Evolutionary conservation across 1,140 invertebrate genomes (phyloP).

Genomic region (Plodia interpunctella): DNA sequence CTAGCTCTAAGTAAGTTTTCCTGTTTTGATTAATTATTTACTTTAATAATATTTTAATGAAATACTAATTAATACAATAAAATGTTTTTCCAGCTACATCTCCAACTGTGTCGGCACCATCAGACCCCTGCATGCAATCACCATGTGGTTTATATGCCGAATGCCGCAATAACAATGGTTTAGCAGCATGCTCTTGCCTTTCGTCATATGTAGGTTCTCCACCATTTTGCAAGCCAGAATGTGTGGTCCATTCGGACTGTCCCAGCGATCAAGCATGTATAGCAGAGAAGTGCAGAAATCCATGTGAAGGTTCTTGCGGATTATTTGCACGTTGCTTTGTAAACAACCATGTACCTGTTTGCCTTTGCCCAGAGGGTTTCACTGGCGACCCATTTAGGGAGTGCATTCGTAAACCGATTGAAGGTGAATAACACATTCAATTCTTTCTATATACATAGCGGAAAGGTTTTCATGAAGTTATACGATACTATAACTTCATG

Average conservation of each 20-base stretch:
- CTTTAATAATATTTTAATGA: background rate
- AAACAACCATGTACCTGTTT: constrained; percentile 86
- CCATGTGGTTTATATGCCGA: constrained; percentile 88
- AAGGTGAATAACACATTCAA: constrained; percentile 44
- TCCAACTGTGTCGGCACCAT: constrained; percentile 42
- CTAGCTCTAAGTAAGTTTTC: constrained; percentile 80
- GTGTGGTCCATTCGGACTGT: constrained; percentile 83
- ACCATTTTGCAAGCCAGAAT: constrained; percentile 79
- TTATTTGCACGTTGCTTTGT: constrained; percentile 86
- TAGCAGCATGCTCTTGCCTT: constrained; percentile 81
- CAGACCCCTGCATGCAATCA: constrained; percentile 86
- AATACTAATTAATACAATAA: too few relatives aligned
- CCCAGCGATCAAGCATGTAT: constrained; percentile 85
- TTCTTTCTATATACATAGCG: too few relatives aligned
- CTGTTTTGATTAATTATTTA: too few relatives aligned
- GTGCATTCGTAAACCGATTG: constrained; percentile 53
- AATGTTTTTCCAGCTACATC: constrained; percentile 38
- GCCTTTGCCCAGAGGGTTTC: constrained; percentile 82
- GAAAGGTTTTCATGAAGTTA: too few relatives aligned
- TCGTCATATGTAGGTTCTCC: constrained; percentile 82
- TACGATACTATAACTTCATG: too few relatives aligned
- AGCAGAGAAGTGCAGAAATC: constrained; percentile 87
- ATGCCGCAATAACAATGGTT: constrained; percentile 80
- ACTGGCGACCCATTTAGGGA: constrained; percentile 86
- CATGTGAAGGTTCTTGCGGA: constrained; percentile 89